These are phyloP conservation scores for Aricia agestis DNA, from an alignment of 1,140 invertebrate species.

Conservation along the genomic window DNA sequence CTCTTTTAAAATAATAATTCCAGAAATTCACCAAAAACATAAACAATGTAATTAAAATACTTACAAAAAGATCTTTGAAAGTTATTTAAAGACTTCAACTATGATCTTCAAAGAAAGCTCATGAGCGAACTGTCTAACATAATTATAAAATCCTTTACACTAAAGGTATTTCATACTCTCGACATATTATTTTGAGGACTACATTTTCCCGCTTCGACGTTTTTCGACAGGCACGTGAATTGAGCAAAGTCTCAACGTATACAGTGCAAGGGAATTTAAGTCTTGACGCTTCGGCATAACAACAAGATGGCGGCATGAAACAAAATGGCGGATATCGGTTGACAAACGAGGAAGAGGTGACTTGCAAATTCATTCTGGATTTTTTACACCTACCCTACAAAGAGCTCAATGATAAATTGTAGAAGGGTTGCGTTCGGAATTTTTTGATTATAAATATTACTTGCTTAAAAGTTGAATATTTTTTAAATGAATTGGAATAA, in stretches of 20 bases:
- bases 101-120: slow-evolving; percentile 5
- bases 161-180: slow-evolving; percentile 5
- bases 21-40: not conserved
- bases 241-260: not conserved
- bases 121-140: not conserved
- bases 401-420: slow-evolving; percentile 55
- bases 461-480: slow-evolving; percentile 42
- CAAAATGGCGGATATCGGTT: slow-evolving; percentile 38
- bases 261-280: slow-evolving; percentile 15
- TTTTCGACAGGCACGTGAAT: slow-evolving; percentile 21
- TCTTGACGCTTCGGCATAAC: slow-evolving; percentile 20
- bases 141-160: slow-evolving; percentile 9
- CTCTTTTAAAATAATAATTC: too few relatives aligned
- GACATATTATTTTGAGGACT: slow-evolving; percentile 22
- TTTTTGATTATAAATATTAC: slow-evolving; percentile 54
- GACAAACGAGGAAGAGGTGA: slow-evolving; percentile 58
- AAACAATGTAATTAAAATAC: not conserved
- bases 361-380: slow-evolving; percentile 55
- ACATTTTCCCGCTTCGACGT: slow-evolving; percentile 24
- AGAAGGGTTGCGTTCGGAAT: slow-evolving; percentile 49
- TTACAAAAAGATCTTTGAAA: not conserved
- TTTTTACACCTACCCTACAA: slow-evolving; percentile 60
- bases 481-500: slow-evolving; percentile 23
- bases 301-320: slow-evolving; percentile 17
- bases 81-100: slow-evolving; percentile 7